These are phyloP conservation scores for Onthophagus sagittarius DNA, from an alignment of 2,888 invertebrate species.

Conservation along the genomic window DNA sequence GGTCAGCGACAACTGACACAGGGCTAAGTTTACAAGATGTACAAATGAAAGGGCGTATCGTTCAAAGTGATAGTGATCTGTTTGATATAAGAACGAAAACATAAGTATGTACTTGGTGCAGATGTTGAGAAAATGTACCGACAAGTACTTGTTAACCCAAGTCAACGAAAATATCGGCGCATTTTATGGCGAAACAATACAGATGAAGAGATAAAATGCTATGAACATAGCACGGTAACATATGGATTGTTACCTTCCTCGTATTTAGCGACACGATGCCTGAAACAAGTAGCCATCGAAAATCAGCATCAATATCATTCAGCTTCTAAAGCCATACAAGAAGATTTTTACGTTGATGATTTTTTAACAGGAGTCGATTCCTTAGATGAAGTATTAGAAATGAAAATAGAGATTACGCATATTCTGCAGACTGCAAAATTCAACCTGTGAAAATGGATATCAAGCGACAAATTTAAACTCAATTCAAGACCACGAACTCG, in stretches of 20 bases:
- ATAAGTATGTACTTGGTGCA: too few relatives aligned
- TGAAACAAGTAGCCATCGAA: conserved; percentile 33
- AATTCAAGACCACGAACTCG: too few relatives aligned
- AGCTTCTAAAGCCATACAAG: background rate
- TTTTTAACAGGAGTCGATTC: too few relatives aligned
- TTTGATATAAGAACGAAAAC: conserved; percentile 31
- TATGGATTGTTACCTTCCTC: conserved; percentile 38
- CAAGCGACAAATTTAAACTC: too few relatives aligned
- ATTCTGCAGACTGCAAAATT: too few relatives aligned
- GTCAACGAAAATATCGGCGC: conserved; percentile 35
- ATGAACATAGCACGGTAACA: conserved; percentile 11
- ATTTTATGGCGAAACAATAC: conserved; percentile 39
- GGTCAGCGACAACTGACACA: too few relatives aligned
- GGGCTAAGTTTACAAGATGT: background rate
- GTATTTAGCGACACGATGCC: conserved; percentile 32
- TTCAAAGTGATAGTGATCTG: conserved; percentile 39
- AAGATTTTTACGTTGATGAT: background rate
- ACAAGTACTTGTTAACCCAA: too few relatives aligned
- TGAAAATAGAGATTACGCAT: too few relatives aligned
- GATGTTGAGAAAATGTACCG: too few relatives aligned
- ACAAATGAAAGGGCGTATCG: conserved; percentile 27
- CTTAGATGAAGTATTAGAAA: too few relatives aligned
- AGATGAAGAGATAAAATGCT: conserved; percentile 21
- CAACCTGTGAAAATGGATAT: too few relatives aligned
- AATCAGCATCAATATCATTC: conserved; percentile 6